Evolutionary conservation across 2,888 invertebrate species (phyloP).

Genomic region (Allygus modestus): DNA sequence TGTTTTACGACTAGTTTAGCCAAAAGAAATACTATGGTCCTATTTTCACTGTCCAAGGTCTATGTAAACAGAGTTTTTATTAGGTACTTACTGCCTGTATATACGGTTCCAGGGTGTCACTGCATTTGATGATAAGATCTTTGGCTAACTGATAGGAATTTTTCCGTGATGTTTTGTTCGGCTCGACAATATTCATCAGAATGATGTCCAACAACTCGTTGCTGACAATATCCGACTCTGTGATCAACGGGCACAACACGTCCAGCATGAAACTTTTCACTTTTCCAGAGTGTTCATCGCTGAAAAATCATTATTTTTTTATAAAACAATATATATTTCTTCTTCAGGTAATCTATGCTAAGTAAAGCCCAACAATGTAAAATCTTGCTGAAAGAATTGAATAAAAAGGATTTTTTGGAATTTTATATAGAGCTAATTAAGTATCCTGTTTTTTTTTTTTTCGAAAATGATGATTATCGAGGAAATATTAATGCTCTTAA

Average conservation of each 20-base stretch:
- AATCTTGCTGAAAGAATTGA: too few relatives aligned
- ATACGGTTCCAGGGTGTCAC: slow-evolving; percentile 94
- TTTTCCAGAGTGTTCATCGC: slow-evolving; percentile 96
- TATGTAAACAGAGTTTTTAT: too few relatives aligned
- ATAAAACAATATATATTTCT: slow-evolving; percentile 63
- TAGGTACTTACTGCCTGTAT: slow-evolving; percentile 94
- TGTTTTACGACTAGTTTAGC: too few relatives aligned
- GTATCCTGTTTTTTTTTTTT: too few relatives aligned
- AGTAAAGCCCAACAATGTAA: too few relatives aligned
- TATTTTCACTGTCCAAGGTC: too few relatives aligned
- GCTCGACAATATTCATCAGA: slow-evolving; percentile 95
- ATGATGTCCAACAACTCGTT: slow-evolving; percentile 96
- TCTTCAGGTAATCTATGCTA: too few relatives aligned
- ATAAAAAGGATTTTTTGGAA: too few relatives aligned
- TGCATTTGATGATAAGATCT: slow-evolving; percentile 94
- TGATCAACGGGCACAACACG: slow-evolving; percentile 94
- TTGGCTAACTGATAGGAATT: slow-evolving; percentile 94
- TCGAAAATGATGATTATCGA: too few relatives aligned
- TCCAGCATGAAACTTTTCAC: slow-evolving; percentile 98
- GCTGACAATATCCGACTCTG: slow-evolving; percentile 96
- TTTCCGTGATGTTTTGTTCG: slow-evolving; percentile 92
- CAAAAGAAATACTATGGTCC: too few relatives aligned
- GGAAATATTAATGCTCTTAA: too few relatives aligned
- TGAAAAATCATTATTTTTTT: slow-evolving; percentile 73
- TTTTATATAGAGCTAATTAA: too few relatives aligned